Evolutionary conservation across 2,113 vertebrate species (phyloP).

Genomic region (Gopherus flavomarginatus): DNA sequence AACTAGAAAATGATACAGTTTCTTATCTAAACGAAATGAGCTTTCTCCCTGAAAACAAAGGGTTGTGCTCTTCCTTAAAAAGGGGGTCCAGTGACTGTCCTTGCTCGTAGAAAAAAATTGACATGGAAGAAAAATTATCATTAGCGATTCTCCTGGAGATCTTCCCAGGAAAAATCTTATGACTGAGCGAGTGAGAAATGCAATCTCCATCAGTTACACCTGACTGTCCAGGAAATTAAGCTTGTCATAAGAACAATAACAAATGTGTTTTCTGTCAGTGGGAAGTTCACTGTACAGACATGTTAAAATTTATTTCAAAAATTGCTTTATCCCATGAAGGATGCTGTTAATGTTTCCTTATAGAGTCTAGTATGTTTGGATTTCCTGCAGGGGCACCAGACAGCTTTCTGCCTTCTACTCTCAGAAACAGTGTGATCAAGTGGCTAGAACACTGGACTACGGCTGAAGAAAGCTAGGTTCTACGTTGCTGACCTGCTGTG

Average conservation of each 20-base stretch:
- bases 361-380: background rate
- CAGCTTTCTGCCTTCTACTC: background rate
- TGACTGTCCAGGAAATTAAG: constrained; percentile 13
- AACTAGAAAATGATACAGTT: background rate
- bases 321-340: background rate
- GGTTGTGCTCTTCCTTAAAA: background rate
- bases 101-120: background rate
- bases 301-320: background rate
- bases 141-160: background rate
- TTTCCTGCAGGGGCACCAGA: background rate
- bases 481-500: background rate
- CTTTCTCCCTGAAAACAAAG: background rate
- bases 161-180: background rate
- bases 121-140: background rate
- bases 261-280: constrained; percentile 33
- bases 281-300: background rate
- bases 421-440: background rate
- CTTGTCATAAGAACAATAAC: constrained; percentile 14
- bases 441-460: background rate
- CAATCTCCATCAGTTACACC: constrained; percentile 13
- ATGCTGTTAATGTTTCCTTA: background rate
- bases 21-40: background rate
- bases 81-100: background rate
- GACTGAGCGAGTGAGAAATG: background rate
- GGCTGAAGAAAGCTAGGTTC: background rate